These are phyloP conservation scores for Drosophila ustulata DNA, from an alignment of 2,888 invertebrate genomes.

Conservation along the genomic window DNA sequence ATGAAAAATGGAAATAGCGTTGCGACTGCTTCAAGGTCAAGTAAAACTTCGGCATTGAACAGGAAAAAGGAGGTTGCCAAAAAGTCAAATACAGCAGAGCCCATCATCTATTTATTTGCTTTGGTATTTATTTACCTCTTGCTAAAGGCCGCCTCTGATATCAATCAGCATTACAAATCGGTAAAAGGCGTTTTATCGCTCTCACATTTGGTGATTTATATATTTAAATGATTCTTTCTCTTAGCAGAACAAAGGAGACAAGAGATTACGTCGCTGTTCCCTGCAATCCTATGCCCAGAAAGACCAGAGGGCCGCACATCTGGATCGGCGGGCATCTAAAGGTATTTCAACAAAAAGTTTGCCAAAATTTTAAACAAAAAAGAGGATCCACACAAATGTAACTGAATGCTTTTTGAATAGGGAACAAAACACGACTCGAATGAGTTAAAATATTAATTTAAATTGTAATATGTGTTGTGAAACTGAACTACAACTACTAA, in stretches of 20 bases:
- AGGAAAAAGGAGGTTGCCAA: slow-evolving; percentile 70
- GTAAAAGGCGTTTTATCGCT: slow-evolving; percentile 56
- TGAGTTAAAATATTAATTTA: slow-evolving; percentile 22
- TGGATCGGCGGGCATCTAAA: slow-evolving; percentile 83
- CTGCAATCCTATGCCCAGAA: slow-evolving; percentile 84
- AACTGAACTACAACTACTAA: slow-evolving; percentile 33
- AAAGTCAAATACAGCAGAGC: slow-evolving; percentile 80
- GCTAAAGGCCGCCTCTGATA: slow-evolving; percentile 84
- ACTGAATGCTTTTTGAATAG: slow-evolving; percentile 53
- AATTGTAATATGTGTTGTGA: slow-evolving; percentile 56
- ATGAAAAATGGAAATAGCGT: slow-evolving; percentile 18
- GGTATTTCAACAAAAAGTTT: slow-evolving; percentile 83
- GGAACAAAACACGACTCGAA: slow-evolving; percentile 48
- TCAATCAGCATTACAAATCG: slow-evolving; percentile 84
- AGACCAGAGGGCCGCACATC: slow-evolving; percentile 61
- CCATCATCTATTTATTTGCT: slow-evolving; percentile 84
- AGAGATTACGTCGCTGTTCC: slow-evolving; percentile 82
- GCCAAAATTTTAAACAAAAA: slow-evolving; percentile 74
- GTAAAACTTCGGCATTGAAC: slow-evolving; percentile 3
- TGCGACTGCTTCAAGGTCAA: slow-evolving; percentile 15
- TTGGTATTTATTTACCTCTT: slow-evolving; percentile 83
- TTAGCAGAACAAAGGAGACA: slow-evolving; percentile 82
- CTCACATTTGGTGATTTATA: not conserved
- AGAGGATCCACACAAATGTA: slow-evolving; percentile 25
- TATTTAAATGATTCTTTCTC: slow-evolving; percentile 3